phyloP scores from a whole-genome alignment of 2,888 invertebrate species.

The Pyralis farinalis region DNA sequence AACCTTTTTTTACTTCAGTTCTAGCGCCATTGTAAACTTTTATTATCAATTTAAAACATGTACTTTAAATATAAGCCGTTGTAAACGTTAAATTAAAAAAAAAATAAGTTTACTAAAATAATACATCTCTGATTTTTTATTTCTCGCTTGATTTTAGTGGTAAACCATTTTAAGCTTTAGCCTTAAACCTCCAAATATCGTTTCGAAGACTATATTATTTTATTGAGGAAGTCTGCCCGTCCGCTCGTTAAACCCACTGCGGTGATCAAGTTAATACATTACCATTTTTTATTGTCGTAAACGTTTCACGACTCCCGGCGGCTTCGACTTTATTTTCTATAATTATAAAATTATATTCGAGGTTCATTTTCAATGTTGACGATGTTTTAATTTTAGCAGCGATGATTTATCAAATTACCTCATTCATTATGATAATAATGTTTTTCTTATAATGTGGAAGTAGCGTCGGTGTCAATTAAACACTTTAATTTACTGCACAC shows the following conservation, averaged over 20 bases:
- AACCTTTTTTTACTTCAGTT: no score
- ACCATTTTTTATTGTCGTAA: slow-evolving; percentile 74
- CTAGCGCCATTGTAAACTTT: no score
- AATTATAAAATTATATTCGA: slow-evolving; percentile 43
- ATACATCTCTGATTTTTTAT: no score
- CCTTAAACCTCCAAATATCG: neutral
- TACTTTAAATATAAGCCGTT: no score
- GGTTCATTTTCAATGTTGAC: slow-evolving; percentile 19
- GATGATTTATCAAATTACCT: neutral
- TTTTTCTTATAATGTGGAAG: no score
- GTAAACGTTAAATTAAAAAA: no score
- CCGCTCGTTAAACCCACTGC: slow-evolving; percentile 63
- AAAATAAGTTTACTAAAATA: no score
- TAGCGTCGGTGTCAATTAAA: no score
- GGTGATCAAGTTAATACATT: slow-evolving; percentile 73
- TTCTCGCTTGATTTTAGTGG: no score
- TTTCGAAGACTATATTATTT: slow-evolving; percentile 59
- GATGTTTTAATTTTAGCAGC: slow-evolving; percentile 9
- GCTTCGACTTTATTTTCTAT: slow-evolving; percentile 50
- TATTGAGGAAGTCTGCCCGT: slow-evolving; percentile 74
- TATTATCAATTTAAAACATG: no score
- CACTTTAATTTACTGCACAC: no score
- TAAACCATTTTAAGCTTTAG: neutral
- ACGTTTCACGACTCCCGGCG: slow-evolving; percentile 67
- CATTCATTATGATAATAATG: no score